These are phyloP conservation scores for Acrobasis suavella DNA, from an alignment of 2,888 invertebrate species.

Conservation along the genomic window DNA sequence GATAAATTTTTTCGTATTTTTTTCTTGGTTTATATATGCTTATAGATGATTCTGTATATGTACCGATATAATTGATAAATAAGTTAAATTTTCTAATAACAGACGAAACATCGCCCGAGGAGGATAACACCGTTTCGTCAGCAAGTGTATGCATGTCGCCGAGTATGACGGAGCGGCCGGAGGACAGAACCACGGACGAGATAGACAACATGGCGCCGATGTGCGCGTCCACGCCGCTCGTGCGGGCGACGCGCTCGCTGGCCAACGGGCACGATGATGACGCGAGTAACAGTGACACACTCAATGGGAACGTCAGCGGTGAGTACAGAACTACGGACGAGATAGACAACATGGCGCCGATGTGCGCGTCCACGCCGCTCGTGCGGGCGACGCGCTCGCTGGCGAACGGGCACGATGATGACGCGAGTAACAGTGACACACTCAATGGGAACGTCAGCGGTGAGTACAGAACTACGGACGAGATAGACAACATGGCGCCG, in stretches of 20 bases:
- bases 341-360: constrained; percentile 31
- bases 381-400: constrained; percentile 39
- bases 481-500: constrained; percentile 31
- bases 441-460: constrained; percentile 64
- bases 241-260: constrained; percentile 38
- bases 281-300: constrained; percentile 44
- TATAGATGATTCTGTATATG: neutral
- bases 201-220: constrained; percentile 34
- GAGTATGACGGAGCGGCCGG: constrained; percentile 31
- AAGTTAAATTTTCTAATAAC: constrained; percentile 30
- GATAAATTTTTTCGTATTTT: too few relatives aligned
- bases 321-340: constrained; percentile 10
- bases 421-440: constrained; percentile 44
- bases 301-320: constrained; percentile 66
- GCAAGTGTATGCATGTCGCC: constrained; percentile 74
- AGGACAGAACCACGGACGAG: constrained; percentile 7
- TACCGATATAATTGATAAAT: too few relatives aligned
- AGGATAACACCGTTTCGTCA: constrained; percentile 67
- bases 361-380: constrained; percentile 57
- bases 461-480: constrained; percentile 10
- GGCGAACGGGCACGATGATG: constrained; percentile 56
- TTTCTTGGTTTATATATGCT: constrained; percentile 20
- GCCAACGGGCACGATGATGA: constrained; percentile 56
- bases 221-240: constrained; percentile 56
- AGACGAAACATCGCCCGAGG: constrained; percentile 65